Percentiles rank a stretch among this genome's conserved stretches.
These are phyloP conservation scores for Thunnus thynnus DNA, from an alignment of 2,113 vertebrate genomes.

Conservation along the genomic window DNA sequence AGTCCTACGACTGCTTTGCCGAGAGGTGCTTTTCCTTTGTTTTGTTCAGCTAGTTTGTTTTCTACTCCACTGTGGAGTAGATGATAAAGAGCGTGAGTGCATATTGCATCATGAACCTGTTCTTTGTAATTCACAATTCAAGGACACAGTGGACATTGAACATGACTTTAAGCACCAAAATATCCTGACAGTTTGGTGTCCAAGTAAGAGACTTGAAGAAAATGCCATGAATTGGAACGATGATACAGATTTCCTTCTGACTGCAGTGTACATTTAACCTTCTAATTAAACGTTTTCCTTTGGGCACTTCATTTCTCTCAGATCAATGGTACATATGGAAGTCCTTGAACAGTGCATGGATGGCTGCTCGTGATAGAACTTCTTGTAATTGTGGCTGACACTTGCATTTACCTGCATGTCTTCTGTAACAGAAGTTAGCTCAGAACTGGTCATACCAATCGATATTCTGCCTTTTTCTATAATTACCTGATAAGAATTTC, in stretches of 20 bases:
- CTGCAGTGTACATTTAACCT: conserved; percentile 3
- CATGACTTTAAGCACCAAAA: conserved; percentile 12
- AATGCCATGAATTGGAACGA: neutral
- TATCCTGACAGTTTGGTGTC: conserved; percentile 22
- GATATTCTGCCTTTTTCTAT: neutral
- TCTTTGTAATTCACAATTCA: conserved; percentile 56
- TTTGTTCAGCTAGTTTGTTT: conserved; percentile 72
- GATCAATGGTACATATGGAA: neutral
- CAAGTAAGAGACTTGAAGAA: neutral
- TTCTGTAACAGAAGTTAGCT: neutral
- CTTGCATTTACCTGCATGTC: neutral
- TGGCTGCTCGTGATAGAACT: neutral
- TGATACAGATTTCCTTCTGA: conserved; percentile 15
- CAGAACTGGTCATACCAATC: neutral
- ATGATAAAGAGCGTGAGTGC: conserved; percentile 63
- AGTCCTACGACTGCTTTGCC: conserved; percentile 74
- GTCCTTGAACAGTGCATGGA: conserved; percentile 11
- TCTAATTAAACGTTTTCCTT: conserved; percentile 20
- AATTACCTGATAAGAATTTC: neutral
- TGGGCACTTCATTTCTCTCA: neutral
- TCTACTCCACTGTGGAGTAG: conserved; percentile 43
- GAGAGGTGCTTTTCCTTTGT: conserved; percentile 76
- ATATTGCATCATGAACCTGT: conserved; percentile 68
- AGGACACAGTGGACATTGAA: conserved; percentile 43
- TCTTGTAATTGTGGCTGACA: neutral